A percentile compares a stretch with the other conserved stretches of the same genome.
These are phyloP conservation scores for Dysmachus trigonus DNA, from an alignment of 2,888 invertebrate genomes.

Conservation along the genomic window DNA sequence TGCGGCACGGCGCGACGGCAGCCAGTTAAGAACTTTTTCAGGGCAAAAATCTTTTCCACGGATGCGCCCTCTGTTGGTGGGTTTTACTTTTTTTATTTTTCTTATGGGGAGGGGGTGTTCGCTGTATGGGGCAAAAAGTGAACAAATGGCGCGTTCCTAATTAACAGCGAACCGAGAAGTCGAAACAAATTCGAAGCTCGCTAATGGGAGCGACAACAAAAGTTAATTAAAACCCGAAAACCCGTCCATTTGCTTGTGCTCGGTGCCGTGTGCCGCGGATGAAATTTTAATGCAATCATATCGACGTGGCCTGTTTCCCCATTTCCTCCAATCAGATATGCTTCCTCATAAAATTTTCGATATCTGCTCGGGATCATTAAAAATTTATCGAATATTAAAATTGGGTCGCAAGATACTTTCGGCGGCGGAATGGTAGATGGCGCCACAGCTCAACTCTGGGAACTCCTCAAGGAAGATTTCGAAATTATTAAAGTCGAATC, in stretches of 20 bases:
- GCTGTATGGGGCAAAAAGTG: not conserved
- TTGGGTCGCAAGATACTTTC: constrained; percentile 10
- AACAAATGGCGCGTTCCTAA: not conserved
- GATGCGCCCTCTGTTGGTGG: not conserved
- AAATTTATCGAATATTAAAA: constrained; percentile 26
- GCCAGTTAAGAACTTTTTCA: not conserved
- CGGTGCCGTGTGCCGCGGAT: not conserved
- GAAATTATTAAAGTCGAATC: not conserved
- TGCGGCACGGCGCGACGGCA: not conserved
- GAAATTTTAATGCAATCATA: constrained; percentile 13
- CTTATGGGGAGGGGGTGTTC: not conserved
- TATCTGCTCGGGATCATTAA: constrained; percentile 19
- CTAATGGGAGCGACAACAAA: constrained; percentile 28
- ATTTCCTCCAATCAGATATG: constrained; percentile 31
- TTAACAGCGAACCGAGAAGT: not conserved
- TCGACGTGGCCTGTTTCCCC: not conserved
- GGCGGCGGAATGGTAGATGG: too few species aligned
- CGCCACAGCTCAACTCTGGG: not conserved
- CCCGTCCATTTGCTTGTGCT: not conserved
- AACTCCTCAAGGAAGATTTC: not conserved
- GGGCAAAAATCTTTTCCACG: not conserved
- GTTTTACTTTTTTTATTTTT: too few species aligned
- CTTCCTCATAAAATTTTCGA: constrained; percentile 12
- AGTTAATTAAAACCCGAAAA: constrained; percentile 23
- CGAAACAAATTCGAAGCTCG: not conserved